A percentile compares a stretch with the other conserved stretches of the same genome.
Evolutionary conservation across 2,113 vertebrate species (phyloP).

Genomic region (Peromyscus californicus): DNA sequence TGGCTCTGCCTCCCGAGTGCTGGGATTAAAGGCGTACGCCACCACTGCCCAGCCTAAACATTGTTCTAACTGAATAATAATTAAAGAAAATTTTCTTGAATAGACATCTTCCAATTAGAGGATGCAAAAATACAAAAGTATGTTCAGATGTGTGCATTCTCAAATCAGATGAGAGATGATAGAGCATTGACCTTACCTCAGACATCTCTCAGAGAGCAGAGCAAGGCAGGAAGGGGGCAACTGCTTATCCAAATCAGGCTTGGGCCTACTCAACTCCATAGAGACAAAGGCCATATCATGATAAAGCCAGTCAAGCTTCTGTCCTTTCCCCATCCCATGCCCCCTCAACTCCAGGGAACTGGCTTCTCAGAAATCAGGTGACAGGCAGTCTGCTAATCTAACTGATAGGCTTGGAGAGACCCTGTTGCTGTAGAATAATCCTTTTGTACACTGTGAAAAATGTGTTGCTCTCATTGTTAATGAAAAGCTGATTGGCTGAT

Average conservation of each 20-base stretch:
- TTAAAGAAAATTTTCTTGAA: constrained; percentile 1
- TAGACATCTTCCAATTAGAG: background rate
- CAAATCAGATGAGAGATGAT: background rate
- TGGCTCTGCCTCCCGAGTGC: too few species aligned
- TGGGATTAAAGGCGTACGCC: too few species aligned
- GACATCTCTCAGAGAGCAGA: background rate
- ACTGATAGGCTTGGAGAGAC: background rate
- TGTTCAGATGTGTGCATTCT: background rate
- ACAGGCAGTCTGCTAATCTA: background rate
- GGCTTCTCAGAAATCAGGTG: background rate
- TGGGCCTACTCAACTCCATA: background rate
- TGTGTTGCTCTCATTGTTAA: too few species aligned
- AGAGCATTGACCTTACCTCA: background rate
- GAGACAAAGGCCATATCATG: background rate
- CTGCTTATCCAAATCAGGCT: background rate
- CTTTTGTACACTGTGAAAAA: background rate
- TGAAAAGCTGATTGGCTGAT: too few species aligned
- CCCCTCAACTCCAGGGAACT: background rate
- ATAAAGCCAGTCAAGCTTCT: background rate
- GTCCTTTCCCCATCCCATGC: background rate
- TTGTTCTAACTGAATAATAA: background rate
- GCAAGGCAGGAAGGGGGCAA: background rate
- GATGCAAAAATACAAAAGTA: background rate
- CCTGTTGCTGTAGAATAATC: background rate
- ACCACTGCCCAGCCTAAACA: too few species aligned